A percentile compares a stretch with the other conserved stretches of the same genome.
Evolutionary conservation across 2,888 invertebrate species (phyloP).

Genomic region (Pycnomerus fuliginosus): DNA sequence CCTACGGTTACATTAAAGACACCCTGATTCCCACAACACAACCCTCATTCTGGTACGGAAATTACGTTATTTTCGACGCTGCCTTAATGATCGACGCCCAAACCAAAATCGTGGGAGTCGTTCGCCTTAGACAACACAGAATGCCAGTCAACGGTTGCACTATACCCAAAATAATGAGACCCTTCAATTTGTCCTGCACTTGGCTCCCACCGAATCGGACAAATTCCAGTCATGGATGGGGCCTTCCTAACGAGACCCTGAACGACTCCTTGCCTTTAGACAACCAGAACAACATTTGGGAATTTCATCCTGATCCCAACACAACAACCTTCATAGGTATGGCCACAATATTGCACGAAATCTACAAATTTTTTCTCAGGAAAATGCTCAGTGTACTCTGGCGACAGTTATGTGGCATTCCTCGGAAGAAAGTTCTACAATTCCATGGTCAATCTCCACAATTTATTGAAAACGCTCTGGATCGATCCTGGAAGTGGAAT

Average conservation of each 20-base stretch:
- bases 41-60: constrained; percentile 37
- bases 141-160: constrained; percentile 14
- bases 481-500: constrained; percentile 35
- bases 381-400: constrained; percentile 28
- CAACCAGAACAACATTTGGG: neutral
- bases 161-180: neutral
- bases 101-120: constrained; percentile 39
- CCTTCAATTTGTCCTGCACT: too few relatives aligned
- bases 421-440: constrained; percentile 39
- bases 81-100: constrained; percentile 38
- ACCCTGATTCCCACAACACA: constrained; percentile 34
- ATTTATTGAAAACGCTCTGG: constrained; percentile 32
- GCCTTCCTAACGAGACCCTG: neutral
- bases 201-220: too few relatives aligned
- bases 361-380: neutral
- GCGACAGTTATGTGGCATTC: constrained; percentile 39
- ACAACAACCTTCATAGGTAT: neutral
- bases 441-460: constrained; percentile 15
- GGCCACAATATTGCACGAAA: neutral
- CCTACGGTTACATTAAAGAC: constrained; percentile 27
- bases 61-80: constrained; percentile 27
- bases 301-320: neutral
- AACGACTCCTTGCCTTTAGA: neutral
- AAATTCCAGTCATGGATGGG: neutral
- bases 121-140: constrained; percentile 36